These are phyloP conservation scores for Scartelaos histophorus DNA, from an alignment of 2,113 vertebrate genomes.

Conservation along the genomic window DNA sequence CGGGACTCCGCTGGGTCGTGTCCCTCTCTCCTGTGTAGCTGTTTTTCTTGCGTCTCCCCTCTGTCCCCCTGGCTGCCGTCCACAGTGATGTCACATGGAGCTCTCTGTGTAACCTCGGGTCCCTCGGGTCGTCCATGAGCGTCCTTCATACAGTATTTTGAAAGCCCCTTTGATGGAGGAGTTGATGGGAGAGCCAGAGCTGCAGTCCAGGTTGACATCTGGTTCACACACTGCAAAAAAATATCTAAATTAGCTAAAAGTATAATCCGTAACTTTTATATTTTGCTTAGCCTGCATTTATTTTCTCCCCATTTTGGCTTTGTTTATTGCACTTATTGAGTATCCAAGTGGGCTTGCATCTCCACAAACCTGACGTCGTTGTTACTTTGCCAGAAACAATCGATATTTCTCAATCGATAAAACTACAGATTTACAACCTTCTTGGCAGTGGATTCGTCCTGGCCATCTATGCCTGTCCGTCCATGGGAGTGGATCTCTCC, in stretches of 20 bases:
- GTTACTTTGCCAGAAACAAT: no score
- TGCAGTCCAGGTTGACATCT: constrained; percentile 50
- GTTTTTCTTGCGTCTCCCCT: constrained; percentile 49
- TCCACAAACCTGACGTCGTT: no score
- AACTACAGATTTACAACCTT: no score
- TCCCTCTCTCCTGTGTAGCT: constrained; percentile 22
- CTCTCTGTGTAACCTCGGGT: constrained; percentile 46
- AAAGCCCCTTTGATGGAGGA: constrained; percentile 52
- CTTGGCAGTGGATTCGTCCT: no score
- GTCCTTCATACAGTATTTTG: constrained; percentile 46
- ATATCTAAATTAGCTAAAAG: not conserved
- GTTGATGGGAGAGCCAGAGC: constrained; percentile 43
- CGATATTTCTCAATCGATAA: no score
- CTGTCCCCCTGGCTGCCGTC: constrained; percentile 35
- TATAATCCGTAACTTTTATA: no score
- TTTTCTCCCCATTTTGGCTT: no score
- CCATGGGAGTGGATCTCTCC: no score
- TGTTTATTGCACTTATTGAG: no score
- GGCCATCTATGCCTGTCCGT: no score
- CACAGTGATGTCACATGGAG: constrained; percentile 63
- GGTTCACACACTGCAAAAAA: constrained; percentile 30
- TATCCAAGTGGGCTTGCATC: no score
- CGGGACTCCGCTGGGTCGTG: constrained; percentile 27
- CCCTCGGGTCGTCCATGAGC: constrained; percentile 36
- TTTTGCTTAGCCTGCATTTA: no score